Conservation (phyloP, 1,140 invertebrate genomes). For the Drosophila suzukii region DNA sequence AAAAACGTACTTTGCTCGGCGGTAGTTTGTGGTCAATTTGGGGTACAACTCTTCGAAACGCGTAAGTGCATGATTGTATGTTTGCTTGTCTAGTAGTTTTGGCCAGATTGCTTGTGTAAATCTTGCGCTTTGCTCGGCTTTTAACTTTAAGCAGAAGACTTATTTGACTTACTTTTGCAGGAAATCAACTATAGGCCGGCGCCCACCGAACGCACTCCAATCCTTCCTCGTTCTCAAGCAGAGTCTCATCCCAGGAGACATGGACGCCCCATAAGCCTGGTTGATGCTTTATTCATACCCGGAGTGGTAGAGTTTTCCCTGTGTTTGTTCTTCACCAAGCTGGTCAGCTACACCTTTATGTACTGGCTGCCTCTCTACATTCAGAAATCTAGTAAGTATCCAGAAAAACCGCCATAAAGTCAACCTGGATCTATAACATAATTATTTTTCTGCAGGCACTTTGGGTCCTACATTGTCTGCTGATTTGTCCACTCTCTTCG, state of each 20-base stretch:
- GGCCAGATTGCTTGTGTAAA: constrained; percentile 26
- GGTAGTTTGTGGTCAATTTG: constrained; percentile 41
- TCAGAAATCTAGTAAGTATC: constrained; percentile 91
- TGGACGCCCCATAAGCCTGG: constrained; percentile 90
- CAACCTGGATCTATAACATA: neutral
- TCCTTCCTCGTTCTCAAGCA: constrained; percentile 61
- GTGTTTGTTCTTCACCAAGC: constrained; percentile 98
- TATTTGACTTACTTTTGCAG: constrained; percentile 51
- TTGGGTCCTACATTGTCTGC: constrained; percentile 90
- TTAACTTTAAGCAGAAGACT: neutral
- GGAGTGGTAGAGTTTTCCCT: constrained; percentile 97
- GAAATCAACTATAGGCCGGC: constrained; percentile 84
- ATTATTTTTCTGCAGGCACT: constrained; percentile 86
- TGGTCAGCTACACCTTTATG: constrained; percentile 98
- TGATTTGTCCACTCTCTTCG: constrained; percentile 95
- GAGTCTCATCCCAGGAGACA: constrained; percentile 52
- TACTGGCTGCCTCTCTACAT: constrained; percentile 98
- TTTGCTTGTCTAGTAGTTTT: constrained; percentile 3
- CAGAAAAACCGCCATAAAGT: neutral
- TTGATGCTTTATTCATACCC: constrained; percentile 92
- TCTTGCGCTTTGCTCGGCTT: constrained; percentile 5
- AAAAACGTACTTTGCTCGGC: constrained; percentile 21
- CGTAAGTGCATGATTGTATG: constrained; percentile 60
- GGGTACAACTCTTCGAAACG: constrained; percentile 33
- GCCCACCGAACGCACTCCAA: constrained; percentile 84